Percentiles rank a stretch among this genome's conserved stretches.
These are phyloP conservation scores for Nemoura dubitans DNA, from an alignment of 2,888 invertebrate genomes.

Conservation along the genomic window DNA sequence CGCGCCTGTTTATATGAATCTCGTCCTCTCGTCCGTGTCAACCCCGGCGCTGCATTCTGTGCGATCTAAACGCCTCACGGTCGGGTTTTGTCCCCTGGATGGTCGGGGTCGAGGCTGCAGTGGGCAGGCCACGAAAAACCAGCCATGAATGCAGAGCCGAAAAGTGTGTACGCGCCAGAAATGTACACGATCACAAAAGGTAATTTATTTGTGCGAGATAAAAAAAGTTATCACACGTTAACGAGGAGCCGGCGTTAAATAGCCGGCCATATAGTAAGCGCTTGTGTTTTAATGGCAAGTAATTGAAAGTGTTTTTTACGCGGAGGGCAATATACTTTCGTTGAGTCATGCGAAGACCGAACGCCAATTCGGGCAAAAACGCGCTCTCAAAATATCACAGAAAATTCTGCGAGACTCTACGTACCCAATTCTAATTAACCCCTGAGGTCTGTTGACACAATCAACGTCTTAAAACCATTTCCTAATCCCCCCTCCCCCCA, in stretches of 20 bases:
- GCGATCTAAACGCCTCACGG: background rate
- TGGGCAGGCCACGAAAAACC: background rate
- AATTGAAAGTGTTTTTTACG: background rate
- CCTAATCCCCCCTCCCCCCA: background rate
- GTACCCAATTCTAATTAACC: background rate
- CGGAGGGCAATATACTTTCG: background rate
- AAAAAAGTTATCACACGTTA: background rate
- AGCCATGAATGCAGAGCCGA: background rate
- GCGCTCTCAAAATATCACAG: background rate
- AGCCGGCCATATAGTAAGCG: background rate
- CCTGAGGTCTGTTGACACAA: background rate
- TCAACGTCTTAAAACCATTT: background rate
- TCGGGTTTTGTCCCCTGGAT: background rate
- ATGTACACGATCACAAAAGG: background rate
- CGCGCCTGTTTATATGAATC: background rate
- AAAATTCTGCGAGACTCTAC: background rate
- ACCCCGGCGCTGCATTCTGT: background rate
- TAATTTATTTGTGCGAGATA: background rate
- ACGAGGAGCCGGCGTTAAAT: background rate
- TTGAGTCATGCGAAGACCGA: background rate
- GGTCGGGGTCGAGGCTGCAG: background rate
- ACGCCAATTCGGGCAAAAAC: background rate
- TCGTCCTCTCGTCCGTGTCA: conserved; percentile 18
- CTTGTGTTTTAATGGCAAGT: background rate
- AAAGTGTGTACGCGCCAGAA: background rate